Percentiles rank a stretch among this genome's conserved stretches.
These are phyloP conservation scores for Rhagoletis pomonella DNA, from an alignment of 1,140 invertebrate species.

Conservation along the genomic window DNA sequence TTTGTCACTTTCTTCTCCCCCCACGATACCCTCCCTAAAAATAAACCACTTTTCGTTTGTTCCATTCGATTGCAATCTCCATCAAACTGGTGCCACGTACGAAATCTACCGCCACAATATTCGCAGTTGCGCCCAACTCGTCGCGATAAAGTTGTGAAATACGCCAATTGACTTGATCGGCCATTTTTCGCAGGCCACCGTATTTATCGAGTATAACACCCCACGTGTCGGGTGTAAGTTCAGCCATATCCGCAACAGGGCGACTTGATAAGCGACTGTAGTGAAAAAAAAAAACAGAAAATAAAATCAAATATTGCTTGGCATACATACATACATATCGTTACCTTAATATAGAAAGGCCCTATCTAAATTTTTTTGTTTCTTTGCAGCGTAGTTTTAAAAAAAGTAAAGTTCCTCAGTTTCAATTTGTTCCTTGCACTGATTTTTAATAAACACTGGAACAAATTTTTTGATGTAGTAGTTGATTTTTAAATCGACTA, in stretches of 20 bases:
- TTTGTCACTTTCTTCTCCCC: no score
- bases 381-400: no score
- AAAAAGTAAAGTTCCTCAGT: no score
- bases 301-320: neutral
- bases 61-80: slow-evolving; percentile 77
- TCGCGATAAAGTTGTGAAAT: slow-evolving; percentile 77
- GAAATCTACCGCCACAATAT: slow-evolving; percentile 80
- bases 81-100: slow-evolving; percentile 78
- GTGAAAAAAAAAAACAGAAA: slow-evolving; percentile 16
- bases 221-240: slow-evolving; percentile 78
- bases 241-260: slow-evolving; percentile 79
- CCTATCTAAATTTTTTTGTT: no score
- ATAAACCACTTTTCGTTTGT: slow-evolving; percentile 65
- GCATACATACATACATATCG: no score
- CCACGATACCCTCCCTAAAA: neutral
- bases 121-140: slow-evolving; percentile 76
- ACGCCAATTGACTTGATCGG: slow-evolving; percentile 77
- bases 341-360: no score
- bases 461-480: no score
- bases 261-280: slow-evolving; percentile 69
- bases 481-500: no score
- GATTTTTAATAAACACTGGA: no score
- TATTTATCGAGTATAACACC: slow-evolving; percentile 76
- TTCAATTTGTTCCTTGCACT: no score
- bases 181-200: slow-evolving; percentile 77